phyloP scores from a whole-genome alignment of 2,888 invertebrate species.

The Xestia c-nigrum region DNA sequence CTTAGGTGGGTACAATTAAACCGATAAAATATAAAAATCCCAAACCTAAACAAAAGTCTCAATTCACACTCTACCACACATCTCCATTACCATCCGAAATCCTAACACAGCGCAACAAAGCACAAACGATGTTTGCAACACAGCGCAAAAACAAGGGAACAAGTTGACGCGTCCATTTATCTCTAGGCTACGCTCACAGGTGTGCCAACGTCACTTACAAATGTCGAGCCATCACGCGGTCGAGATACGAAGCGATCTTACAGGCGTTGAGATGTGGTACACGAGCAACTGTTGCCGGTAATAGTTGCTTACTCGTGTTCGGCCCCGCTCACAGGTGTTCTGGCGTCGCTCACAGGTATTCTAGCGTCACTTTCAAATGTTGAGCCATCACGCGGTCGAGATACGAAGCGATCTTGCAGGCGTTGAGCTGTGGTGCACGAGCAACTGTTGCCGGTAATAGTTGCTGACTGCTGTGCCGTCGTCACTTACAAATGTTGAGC shows the following conservation, averaged over 20 bases:
- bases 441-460: not conserved
- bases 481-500: constrained; percentile 64
- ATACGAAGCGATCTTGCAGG: constrained; percentile 41
- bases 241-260: constrained; percentile 46
- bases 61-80: not conserved
- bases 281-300: not conserved
- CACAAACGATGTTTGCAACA: constrained; percentile 30
- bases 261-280: not conserved
- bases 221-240: too few species aligned
- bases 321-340: constrained; percentile 68
- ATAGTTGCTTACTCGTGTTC: too few species aligned
- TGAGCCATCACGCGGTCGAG: constrained; percentile 62
- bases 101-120: constrained; percentile 31
- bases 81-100: constrained; percentile 17
- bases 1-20: not conserved
- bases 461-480: constrained; percentile 62
- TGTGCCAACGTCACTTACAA: constrained; percentile 61
- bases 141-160: constrained; percentile 58
- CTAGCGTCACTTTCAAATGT: constrained; percentile 69
- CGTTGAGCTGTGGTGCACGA: not conserved
- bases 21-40: not conserved
- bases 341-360: constrained; percentile 65
- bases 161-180: constrained; percentile 61
- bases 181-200: constrained; percentile 64
- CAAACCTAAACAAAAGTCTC: not conserved